Conservation (phyloP, 2,113 vertebrate species). For the Pygoscelis adeliae region DNA sequence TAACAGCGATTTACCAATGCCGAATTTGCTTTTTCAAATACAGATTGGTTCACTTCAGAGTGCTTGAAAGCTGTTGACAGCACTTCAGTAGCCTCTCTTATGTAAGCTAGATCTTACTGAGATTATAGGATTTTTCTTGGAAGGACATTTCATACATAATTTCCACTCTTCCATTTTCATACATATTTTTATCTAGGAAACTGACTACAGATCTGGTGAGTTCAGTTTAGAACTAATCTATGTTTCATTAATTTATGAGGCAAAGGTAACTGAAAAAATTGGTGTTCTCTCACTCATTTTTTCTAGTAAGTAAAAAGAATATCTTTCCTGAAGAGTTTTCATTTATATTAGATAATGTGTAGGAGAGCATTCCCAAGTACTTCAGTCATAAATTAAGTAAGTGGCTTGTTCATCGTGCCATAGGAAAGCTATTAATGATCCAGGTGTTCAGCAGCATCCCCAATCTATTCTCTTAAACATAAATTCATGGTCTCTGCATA, state of each 20-base stretch:
- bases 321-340: background rate
- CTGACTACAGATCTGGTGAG: background rate
- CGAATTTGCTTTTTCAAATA: background rate
- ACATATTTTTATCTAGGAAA: background rate
- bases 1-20: background rate
- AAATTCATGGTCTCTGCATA: background rate
- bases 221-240: background rate
- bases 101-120: background rate
- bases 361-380: background rate
- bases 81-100: constrained; percentile 26
- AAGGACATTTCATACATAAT: constrained; percentile 4
- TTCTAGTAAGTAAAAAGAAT: background rate
- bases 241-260: background rate
- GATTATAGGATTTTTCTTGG: constrained; percentile 10
- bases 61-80: constrained; percentile 43
- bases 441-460: background rate
- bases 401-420: background rate
- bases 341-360: background rate
- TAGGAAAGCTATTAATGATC: background rate
- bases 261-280: background rate
- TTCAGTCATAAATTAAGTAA: background rate
- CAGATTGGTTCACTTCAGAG: constrained; percentile 6
- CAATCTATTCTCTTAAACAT: background rate
- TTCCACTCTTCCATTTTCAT: constrained; percentile 9
- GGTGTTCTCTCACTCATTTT: background rate